Evolutionary conservation across 2,113 vertebrate species (phyloP).

Genomic region (Chinchilla lanigera): DNA sequence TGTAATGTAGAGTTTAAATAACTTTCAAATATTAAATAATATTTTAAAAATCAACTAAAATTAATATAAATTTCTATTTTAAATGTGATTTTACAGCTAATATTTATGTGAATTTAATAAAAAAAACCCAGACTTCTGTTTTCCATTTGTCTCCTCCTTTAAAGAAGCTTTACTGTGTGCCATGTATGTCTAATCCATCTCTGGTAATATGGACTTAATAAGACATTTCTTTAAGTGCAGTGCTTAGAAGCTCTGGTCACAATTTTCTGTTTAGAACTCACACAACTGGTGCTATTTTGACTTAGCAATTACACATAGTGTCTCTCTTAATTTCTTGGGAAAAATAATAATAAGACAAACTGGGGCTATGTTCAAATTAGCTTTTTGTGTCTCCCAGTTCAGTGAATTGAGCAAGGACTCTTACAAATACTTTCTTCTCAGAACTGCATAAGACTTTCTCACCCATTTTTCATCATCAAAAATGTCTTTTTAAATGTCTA

Average conservation of each 20-base stretch:
- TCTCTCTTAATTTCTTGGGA: slow-evolving; percentile 56
- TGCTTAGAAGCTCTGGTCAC: slow-evolving; percentile 26
- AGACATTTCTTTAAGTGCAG: slow-evolving; percentile 43
- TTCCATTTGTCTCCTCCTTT: slow-evolving; percentile 38
- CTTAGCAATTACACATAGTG: slow-evolving; percentile 59
- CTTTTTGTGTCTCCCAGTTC: slow-evolving; percentile 58
- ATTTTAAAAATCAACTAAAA: slow-evolving; percentile 47
- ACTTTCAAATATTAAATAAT: slow-evolving; percentile 38
- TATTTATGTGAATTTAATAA: background rate
- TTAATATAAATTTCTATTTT: slow-evolving; percentile 25
- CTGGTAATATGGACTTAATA: slow-evolving; percentile 60
- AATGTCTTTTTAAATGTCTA: slow-evolving; percentile 59
- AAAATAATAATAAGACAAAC: slow-evolving; percentile 60
- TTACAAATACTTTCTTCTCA: slow-evolving; percentile 42
- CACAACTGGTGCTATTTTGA: slow-evolving; percentile 70
- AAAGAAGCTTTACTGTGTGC: background rate
- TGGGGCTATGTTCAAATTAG: slow-evolving; percentile 64
- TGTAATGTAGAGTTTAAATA: slow-evolving; percentile 1
- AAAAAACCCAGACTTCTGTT: slow-evolving; percentile 4
- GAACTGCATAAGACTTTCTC: slow-evolving; percentile 21
- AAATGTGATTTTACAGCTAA: slow-evolving; percentile 52
- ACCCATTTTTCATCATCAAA: slow-evolving; percentile 57
- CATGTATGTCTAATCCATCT: background rate
- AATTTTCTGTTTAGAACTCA: slow-evolving; percentile 59
- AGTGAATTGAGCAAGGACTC: slow-evolving; percentile 17